Evolutionary conservation across 2,888 invertebrate species (phyloP), one percentile per base, ranked within the genome.

Genomic region (Pyrgus malvae): DNA sequence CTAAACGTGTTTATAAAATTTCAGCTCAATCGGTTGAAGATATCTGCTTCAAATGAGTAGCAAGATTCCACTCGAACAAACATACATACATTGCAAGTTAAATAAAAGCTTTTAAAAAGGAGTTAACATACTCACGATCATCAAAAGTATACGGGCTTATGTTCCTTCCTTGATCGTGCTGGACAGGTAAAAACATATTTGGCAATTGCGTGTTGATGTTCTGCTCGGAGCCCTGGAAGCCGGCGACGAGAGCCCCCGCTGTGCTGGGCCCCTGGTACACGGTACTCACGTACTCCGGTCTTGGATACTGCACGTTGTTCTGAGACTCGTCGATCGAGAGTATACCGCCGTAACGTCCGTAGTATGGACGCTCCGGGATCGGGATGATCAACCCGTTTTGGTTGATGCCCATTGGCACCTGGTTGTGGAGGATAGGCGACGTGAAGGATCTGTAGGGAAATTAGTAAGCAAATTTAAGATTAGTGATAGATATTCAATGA

Each of bases 331-430:
- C 69, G 11, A 70, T 58, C 0, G 69, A 55, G 16, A 69, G 40
- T 11, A 70, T 62, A 11, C 58, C 61, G 8, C 63, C 55, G 54
- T 58, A 67, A 0, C 66, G 64, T 1, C 64, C 62, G 55, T 68
- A 76, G 64, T 62, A 76, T 2, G 62, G 65, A 4, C 70, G 64
- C n/a, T 73, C 74, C 0, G 63, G 57, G n/a, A 70, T 57, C 0
- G 70, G 64, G 11, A 72, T 61, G 57, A 74, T 60, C 23, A 76
- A 56, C 3, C 71, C 72, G 56, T 72, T 72, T 38, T 69, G 74
- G 27, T 61, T 67, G 14, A 61, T 60, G 0, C 60, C 55, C 50
- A 70, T 44, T 3, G 61, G 58, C 1, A 64, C 49, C 53, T 68
- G 69, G 25, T 60, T 67, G 60, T 66, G 70, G n/a, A 71, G 57